Percentiles rank a stretch among this genome's conserved stretches.
Conservation (phyloP, 2,113 vertebrate species). For the Caranx melampygus region DNA sequence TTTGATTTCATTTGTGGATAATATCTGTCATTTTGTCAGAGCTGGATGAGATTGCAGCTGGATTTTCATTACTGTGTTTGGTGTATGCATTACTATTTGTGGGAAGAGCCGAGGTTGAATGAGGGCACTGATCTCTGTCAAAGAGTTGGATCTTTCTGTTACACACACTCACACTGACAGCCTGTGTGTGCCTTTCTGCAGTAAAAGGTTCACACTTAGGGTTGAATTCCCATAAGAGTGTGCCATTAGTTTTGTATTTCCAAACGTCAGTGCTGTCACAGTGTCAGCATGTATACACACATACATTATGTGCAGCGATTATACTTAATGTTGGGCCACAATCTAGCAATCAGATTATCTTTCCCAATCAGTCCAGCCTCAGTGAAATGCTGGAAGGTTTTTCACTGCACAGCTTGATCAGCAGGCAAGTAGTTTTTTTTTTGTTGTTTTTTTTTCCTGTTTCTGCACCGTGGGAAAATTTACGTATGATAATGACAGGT, state of each 20-base stretch:
- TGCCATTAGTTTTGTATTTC: constrained; percentile 37
- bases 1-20: constrained; percentile 56
- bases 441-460: background rate
- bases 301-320: background rate
- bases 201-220: constrained; percentile 32
- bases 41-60: constrained; percentile 46
- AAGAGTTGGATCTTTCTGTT: constrained; percentile 40
- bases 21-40: constrained; percentile 51
- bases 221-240: constrained; percentile 43
- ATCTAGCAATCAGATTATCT: background rate
- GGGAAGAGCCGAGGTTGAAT: constrained; percentile 36
- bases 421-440: background rate
- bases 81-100: constrained; percentile 24
- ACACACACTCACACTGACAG: constrained; percentile 23
- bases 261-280: constrained; percentile 7
- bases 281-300: background rate
- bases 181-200: constrained; percentile 26
- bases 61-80: constrained; percentile 51
- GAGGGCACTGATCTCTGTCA: constrained; percentile 57
- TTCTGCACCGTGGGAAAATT: background rate
- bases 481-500: constrained; percentile 17
- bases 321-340: background rate
- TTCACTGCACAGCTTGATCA: constrained; percentile 1
- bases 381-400: background rate
- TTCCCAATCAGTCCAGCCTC: background rate